Percentiles rank a stretch among this genome's conserved stretches.
Evolutionary conservation across 1,140 invertebrate genomes (phyloP).

Genomic region (Sinella curviseta): DNA sequence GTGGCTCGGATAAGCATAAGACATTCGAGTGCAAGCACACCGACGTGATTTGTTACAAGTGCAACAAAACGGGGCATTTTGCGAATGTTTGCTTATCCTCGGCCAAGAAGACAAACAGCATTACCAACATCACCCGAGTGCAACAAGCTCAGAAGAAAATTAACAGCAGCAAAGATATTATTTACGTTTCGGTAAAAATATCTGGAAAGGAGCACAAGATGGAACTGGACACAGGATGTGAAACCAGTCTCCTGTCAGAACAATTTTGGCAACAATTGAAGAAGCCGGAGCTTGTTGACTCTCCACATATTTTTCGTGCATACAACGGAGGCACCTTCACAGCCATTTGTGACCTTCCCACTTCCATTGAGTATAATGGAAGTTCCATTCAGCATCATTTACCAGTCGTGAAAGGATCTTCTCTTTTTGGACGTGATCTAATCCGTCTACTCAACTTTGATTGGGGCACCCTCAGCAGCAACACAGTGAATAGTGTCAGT

Average conservation of each 20-base stretch:
- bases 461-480: too few species aligned
- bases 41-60: neutral
- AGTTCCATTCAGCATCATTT: neutral
- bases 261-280: neutral
- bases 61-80: neutral
- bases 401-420: neutral
- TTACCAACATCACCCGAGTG: neutral
- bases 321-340: neutral
- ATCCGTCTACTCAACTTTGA: too few species aligned
- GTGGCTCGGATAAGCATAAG: neutral
- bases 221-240: conserved; percentile 3
- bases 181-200: neutral
- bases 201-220: neutral
- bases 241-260: neutral
- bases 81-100: neutral
- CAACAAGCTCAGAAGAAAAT: too few species aligned
- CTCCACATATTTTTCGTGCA: neutral
- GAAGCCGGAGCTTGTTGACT: neutral
- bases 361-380: neutral
- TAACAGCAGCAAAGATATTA: neutral
- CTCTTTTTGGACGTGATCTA: too few species aligned
- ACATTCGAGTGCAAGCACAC: neutral
- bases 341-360: neutral
- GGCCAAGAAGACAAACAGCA: neutral
- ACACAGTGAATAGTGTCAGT: neutral